phyloP scores from a whole-genome alignment of 2,888 invertebrate genomes.

The Plebejus anna region DNA sequence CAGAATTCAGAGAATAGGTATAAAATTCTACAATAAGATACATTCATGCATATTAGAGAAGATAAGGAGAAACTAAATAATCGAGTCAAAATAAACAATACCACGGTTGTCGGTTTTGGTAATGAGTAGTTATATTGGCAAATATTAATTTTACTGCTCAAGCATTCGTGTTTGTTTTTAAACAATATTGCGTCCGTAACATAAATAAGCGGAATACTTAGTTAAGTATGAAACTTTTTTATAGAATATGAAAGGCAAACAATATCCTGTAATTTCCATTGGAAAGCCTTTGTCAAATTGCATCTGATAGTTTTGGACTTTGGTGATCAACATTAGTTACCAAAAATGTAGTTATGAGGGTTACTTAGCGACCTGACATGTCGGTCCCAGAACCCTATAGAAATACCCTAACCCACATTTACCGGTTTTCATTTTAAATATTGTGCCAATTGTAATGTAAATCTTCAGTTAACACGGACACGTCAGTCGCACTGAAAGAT shows the following conservation, averaged over 20 bases:
- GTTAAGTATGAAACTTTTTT: too few relatives aligned
- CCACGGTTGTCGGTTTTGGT: neutral
- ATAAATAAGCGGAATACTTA: too few relatives aligned
- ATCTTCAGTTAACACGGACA: slow-evolving; percentile 14
- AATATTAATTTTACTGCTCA: neutral
- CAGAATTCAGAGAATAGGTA: too few relatives aligned
- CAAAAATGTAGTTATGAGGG: too few relatives aligned
- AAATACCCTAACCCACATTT: slow-evolving; percentile 3
- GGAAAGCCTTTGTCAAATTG: too few relatives aligned
- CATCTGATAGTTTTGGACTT: too few relatives aligned
- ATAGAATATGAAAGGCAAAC: too few relatives aligned
- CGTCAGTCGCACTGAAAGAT: neutral
- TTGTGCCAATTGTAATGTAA: slow-evolving; percentile 15
- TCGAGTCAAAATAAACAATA: neutral
- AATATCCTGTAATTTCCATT: too few relatives aligned
- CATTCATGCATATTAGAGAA: neutral
- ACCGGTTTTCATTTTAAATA: neutral
- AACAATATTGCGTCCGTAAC: neutral
- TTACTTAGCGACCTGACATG: neutral
- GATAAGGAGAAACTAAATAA: neutral
- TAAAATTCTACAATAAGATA: too few relatives aligned
- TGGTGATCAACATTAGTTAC: too few relatives aligned
- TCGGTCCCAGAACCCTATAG: neutral
- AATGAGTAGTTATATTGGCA: neutral
- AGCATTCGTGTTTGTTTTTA: neutral